Percentiles rank a stretch among this genome's conserved stretches.
Conservation (phyloP, 2,888 invertebrate species). For the Lutraria lutraria region DNA sequence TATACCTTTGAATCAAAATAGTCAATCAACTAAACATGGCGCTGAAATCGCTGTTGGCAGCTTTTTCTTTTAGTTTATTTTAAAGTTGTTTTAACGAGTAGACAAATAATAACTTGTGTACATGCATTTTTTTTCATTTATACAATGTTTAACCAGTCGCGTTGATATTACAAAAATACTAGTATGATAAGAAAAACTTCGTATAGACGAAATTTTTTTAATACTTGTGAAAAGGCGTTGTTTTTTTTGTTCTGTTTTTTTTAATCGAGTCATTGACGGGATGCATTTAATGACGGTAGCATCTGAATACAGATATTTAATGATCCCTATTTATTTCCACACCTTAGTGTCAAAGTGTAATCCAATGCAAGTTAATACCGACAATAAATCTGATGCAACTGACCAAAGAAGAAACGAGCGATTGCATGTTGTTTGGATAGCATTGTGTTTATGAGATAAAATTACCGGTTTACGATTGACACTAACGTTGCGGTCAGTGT, state of each 20-base stretch:
- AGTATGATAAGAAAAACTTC: background rate
- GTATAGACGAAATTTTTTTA: background rate
- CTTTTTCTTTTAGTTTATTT: too few relatives aligned
- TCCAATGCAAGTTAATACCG: constrained; percentile 2
- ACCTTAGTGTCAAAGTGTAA: constrained; percentile 34
- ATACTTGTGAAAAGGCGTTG: background rate
- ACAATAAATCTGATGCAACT: constrained; percentile 44
- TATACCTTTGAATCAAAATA: too few relatives aligned
- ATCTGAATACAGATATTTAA: background rate
- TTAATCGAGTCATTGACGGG: background rate
- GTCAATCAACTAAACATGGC: too few relatives aligned
- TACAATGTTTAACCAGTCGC: background rate
- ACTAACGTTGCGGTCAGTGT: constrained; percentile 24
- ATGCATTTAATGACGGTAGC: background rate
- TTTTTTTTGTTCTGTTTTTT: background rate
- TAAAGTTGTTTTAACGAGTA: too few relatives aligned
- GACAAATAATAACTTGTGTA: too few relatives aligned
- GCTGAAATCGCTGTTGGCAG: too few relatives aligned
- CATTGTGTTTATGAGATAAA: constrained; percentile 2
- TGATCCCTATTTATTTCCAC: background rate
- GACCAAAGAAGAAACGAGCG: constrained; percentile 18
- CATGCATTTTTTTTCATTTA: too few relatives aligned
- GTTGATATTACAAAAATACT: background rate
- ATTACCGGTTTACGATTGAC: constrained; percentile 36
- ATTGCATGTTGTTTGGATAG: constrained; percentile 22